Base-by-base conservation (phyloP, 2,888 invertebrate species). In the Therioaphis trifolii region DNA sequence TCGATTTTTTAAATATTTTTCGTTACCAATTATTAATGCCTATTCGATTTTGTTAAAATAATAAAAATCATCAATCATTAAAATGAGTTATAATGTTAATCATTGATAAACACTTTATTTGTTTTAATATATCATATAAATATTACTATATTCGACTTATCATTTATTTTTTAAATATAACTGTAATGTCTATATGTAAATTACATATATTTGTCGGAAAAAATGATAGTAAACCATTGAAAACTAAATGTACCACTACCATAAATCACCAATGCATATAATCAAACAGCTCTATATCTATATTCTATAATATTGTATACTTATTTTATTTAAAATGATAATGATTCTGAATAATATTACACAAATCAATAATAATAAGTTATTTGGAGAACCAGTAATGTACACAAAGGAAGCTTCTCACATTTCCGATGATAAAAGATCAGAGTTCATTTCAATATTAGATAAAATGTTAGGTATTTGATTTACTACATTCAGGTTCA, bases 381-480 rank as follows among this genome's bases (percentile, higher is more conserved):
- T 35, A 63, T 9, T 35, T 3, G 29, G 15, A 29, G 15, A n/a
- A 72, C 4, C 5, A 29, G 14, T 58, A 75, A 61, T 15, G 43
- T 5, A 61, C 75, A 75, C 75, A 76, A 76, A 76, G 46, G 46
- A 76, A 74, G 21, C 21, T 78, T 68, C 68, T 52, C 15, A 52
- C 27, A 35, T 74, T 58, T 35, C 21, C 35, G 40, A 27, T 24
- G 77, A 78, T 78, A 66, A 68, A 68, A 78, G 77, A 52, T 78
- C 77, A 78, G 27, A 78, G 77, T 66, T 78, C 68, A 68, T 58
- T 12, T 14, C 52, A 29, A 63, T 29, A 78, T 66, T 78, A 68
- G 77, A 78, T 78, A 78, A 78, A 66, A 29, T 5, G 12, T 40
- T 24, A 18, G 55, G n/a, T n/a, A n/a, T n/a, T 7, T 35, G 7